These are phyloP conservation scores for Gambusia holbrooki DNA, from an alignment of 2,113 vertebrate genomes.

Conservation along the genomic window DNA sequence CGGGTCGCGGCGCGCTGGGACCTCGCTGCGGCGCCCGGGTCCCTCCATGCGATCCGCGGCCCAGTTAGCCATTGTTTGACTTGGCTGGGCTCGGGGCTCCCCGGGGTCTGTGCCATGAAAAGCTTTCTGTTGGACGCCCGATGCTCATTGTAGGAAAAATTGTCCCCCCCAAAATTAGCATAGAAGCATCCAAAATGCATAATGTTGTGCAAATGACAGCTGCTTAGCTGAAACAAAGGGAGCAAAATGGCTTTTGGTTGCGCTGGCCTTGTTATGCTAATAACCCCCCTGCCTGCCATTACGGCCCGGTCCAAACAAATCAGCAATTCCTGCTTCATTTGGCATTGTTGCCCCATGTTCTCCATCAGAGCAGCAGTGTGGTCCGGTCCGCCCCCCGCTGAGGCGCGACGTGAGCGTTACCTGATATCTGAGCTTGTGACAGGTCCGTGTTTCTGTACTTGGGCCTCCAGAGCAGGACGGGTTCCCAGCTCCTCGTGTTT, in stretches of 20 bases:
- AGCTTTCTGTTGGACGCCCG: constrained; percentile 92
- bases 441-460: not conserved
- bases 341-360: too few species aligned
- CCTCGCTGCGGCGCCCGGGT: constrained; percentile 81
- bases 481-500: constrained; percentile 40
- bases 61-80: constrained; percentile 93
- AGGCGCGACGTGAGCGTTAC: not conserved
- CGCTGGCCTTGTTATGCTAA: constrained; percentile 85
- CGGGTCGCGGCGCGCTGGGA: constrained; percentile 82
- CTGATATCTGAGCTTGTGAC: not conserved
- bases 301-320: constrained; percentile 52
- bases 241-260: constrained; percentile 86
- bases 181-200: constrained; percentile 93
- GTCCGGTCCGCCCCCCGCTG: too few species aligned
- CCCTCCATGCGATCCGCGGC: constrained; percentile 86
- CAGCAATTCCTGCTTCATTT: too few species aligned
- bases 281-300: constrained; percentile 55
- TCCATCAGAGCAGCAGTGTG: not conserved
- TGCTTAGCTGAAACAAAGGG: constrained; percentile 92
- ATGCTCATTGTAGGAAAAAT: constrained; percentile 88
- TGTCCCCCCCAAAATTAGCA: constrained; percentile 83
- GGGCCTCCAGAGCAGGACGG: not conserved
- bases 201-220: constrained; percentile 96
- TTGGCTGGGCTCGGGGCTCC: constrained; percentile 89
- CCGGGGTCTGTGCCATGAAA: constrained; percentile 91